Conservation (phyloP, 2,113 vertebrate species). For the Corynorhinus townsendii region DNA sequence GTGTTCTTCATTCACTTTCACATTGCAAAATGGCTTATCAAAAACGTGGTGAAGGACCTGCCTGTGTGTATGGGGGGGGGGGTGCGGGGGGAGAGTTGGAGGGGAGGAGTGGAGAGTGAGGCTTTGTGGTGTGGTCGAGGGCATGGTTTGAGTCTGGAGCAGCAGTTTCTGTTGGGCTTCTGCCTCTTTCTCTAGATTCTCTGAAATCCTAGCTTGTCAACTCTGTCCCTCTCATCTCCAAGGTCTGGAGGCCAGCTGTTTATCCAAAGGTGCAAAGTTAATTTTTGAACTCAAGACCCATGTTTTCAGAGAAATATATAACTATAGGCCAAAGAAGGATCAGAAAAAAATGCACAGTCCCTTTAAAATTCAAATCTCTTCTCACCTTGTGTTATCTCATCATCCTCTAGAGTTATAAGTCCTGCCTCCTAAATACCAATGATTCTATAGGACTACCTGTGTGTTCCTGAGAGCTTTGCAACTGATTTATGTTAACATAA, state of each 20-base stretch:
- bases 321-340: not conserved
- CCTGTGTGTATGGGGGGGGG: rapidly evolving
- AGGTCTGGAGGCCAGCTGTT: not conserved
- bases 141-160: not conserved
- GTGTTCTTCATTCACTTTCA: rapidly evolving
- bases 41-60: no score
- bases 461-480: not conserved
- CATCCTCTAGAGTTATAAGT: not conserved
- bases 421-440: not conserved
- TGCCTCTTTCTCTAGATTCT: not conserved
- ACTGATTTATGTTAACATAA: not conserved
- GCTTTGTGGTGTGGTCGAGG: rapidly evolving
- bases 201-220: not conserved
- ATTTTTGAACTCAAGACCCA: not conserved
- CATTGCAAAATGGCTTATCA: not conserved
- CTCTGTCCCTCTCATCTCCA: not conserved
- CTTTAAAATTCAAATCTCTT: not conserved
- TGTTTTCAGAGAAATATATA: not conserved
- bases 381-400: not conserved
- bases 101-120: not conserved
- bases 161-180: not conserved
- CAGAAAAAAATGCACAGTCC: not conserved
- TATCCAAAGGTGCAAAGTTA: not conserved
- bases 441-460: not conserved
- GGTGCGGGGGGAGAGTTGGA: no score